A percentile compares a stretch with the other conserved stretches of the same genome.
phyloP scores from a whole-genome alignment of 64 coral and sea anemone species.

The Hydrozoanthus tunicans region DNA sequence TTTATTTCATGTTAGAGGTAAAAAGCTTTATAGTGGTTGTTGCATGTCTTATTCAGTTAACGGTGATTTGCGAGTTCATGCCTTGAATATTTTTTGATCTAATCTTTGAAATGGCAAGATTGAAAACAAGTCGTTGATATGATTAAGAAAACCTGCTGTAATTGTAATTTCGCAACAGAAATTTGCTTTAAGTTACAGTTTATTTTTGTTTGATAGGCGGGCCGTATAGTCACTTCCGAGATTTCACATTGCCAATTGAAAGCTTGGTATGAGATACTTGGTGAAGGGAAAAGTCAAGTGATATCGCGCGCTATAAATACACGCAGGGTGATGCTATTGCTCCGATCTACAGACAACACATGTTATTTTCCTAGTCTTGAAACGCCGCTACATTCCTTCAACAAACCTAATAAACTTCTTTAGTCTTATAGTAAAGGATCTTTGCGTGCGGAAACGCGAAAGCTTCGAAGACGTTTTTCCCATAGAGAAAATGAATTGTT shows the following conservation, averaged over 20 bases:
- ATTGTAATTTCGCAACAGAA: slow-evolving; percentile 25
- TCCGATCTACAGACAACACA: not conserved
- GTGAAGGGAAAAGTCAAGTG: slow-evolving; percentile 36
- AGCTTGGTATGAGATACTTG: slow-evolving; percentile 5
- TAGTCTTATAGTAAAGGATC: not conserved
- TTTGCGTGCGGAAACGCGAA: not conserved
- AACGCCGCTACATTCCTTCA: not conserved
- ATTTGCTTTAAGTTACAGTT: slow-evolving; percentile 14
- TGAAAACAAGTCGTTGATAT: slow-evolving; percentile 51
- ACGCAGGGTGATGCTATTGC: not conserved
- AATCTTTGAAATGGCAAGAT: slow-evolving; percentile 59
- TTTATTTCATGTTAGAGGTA: not conserved
- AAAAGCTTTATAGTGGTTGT: not conserved
- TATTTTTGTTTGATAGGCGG: not conserved
- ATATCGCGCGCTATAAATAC: not conserved
- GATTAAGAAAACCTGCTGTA: slow-evolving; percentile 33
- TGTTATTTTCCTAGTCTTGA: not conserved
- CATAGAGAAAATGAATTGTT: not conserved
- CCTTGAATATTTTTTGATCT: slow-evolving; percentile 58
- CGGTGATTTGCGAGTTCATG: slow-evolving; percentile 4
- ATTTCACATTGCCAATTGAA: not conserved
- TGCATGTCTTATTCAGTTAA: not conserved
- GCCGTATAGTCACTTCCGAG: not conserved
- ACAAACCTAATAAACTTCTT: not conserved
- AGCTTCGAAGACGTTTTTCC: not conserved